phyloP scores from a whole-genome alignment of 30 jellyfish, hydroid and myxozoan species.

The Turritopsis rubra region DNA sequence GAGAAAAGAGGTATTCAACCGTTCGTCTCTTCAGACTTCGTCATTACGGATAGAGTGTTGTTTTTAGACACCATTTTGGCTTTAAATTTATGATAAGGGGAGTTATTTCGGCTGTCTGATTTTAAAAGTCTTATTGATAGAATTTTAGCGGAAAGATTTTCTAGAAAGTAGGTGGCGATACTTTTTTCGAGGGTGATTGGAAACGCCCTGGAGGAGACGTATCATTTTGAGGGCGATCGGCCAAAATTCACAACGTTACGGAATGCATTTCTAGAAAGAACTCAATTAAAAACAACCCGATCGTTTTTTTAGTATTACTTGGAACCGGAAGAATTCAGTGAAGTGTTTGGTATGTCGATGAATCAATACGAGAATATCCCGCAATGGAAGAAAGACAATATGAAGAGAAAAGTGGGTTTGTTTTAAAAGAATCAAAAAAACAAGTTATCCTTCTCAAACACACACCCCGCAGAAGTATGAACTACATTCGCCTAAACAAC shows the following conservation, averaged over 20 bases:
- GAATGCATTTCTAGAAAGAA: too few relatives aligned
- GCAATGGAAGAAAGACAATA: slow-evolving; percentile 74
- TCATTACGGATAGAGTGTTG: neutral
- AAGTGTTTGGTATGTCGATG: slow-evolving; percentile 59
- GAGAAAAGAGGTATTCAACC: slow-evolving; percentile 68
- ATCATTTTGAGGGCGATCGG: too few relatives aligned
- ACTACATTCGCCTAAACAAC: neutral
- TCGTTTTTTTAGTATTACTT: slow-evolving; percentile 63
- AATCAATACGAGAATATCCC: slow-evolving; percentile 78
- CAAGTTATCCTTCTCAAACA: neutral
- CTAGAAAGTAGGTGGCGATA: too few relatives aligned
- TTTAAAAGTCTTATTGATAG: too few relatives aligned
- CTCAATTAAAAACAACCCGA: neutral
- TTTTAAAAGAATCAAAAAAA: neutral
- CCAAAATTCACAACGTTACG: too few relatives aligned
- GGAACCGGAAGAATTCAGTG: slow-evolving; percentile 76
- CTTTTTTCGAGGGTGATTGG: too few relatives aligned
- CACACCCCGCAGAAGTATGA: too few relatives aligned
- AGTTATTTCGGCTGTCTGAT: neutral
- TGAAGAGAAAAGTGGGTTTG: slow-evolving; percentile 58
- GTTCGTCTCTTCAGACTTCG: too few relatives aligned
- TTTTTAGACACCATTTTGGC: neutral
- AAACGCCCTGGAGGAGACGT: too few relatives aligned
- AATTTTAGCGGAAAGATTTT: too few relatives aligned
- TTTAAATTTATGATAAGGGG: neutral